Conservation (phyloP, 2,888 invertebrate species). For the Sarcophaga caerulescens region DNA sequence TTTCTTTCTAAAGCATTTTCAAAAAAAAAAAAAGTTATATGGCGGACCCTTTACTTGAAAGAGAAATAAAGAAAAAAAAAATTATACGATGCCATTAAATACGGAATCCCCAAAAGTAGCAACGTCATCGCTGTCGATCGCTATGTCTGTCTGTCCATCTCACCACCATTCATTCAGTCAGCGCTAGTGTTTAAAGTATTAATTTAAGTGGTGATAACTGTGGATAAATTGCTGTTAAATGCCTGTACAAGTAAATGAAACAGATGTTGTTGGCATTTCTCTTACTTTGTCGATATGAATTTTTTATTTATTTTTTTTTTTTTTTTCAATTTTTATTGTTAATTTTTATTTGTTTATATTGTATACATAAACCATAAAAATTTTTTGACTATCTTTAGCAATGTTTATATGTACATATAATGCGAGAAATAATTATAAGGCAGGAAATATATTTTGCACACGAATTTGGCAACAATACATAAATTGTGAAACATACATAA, state of each 20-base stretch:
- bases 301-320: no score
- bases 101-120: conserved; percentile 64
- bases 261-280: conserved; percentile 33
- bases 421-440: conserved; percentile 22
- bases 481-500: no score
- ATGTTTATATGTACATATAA: background rate
- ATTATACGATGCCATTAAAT: conserved; percentile 18
- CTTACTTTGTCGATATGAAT: background rate
- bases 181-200: conserved; percentile 40
- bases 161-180: background rate
- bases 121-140: conserved; percentile 54
- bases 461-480: no score
- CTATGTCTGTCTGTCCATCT: background rate
- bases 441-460: no score
- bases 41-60: no score
- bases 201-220: conserved; percentile 30
- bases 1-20: no score
- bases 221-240: conserved; percentile 42
- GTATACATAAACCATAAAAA: conserved; percentile 16
- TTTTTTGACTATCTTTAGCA: conserved; percentile 15
- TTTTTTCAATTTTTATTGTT: background rate
- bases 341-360: background rate
- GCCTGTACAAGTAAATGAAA: conserved; percentile 33
- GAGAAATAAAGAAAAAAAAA: background rate
- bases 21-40: no score